Evolutionary conservation across 2,113 vertebrate genomes (phyloP).

Genomic region (Callithrix jacchus): DNA sequence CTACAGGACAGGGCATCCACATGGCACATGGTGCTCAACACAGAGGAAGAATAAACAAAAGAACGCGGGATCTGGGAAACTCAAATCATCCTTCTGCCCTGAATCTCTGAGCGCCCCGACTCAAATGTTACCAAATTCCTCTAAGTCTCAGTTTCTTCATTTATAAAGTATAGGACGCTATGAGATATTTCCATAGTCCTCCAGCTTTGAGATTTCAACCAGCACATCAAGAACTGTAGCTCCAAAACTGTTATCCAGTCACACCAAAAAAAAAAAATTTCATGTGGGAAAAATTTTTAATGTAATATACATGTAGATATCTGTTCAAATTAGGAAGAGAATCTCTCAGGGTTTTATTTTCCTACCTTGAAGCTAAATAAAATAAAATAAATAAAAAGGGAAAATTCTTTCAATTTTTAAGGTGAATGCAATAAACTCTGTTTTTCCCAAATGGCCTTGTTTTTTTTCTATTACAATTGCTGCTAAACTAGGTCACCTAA

Average conservation of each 20-base stretch:
- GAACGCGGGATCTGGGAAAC: background rate
- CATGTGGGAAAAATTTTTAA: background rate
- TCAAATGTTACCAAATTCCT: background rate
- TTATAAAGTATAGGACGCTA: background rate
- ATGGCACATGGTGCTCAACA: background rate
- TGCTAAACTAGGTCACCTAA: constrained; percentile 81
- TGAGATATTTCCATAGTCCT: background rate
- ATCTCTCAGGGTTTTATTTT: constrained; percentile 7
- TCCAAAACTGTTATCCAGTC: background rate
- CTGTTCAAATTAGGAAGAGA: background rate
- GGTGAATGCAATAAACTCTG: constrained; percentile 72
- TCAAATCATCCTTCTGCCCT: background rate
- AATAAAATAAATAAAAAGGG: background rate
- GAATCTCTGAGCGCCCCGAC: background rate
- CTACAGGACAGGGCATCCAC: background rate
- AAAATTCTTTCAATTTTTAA: constrained; percentile 69
- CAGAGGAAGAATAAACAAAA: background rate
- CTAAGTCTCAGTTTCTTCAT: background rate
- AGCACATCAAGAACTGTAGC: background rate
- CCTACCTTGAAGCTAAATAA: constrained; percentile 43
- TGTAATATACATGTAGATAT: background rate
- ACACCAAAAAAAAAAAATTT: background rate
- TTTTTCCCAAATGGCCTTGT: constrained; percentile 71
- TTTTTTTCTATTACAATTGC: constrained; percentile 72
- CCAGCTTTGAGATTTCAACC: background rate